Conservation (phyloP, 2,888 invertebrate species). For the Eugnorisma glareosa region DNA sequence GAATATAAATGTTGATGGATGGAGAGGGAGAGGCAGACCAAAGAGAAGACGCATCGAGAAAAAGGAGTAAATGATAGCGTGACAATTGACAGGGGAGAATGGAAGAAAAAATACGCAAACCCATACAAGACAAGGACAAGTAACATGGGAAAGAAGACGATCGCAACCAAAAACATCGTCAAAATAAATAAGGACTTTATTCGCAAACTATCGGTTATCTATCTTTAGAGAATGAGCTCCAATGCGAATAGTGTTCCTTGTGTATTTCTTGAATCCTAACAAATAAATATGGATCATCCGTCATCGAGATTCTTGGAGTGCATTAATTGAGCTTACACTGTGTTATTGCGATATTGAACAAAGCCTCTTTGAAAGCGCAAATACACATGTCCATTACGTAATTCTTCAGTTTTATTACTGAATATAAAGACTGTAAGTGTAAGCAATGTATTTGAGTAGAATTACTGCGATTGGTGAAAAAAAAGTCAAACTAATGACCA, state of each 20-base stretch:
- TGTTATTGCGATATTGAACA: background rate
- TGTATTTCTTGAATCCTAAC: background rate
- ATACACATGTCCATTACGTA: constrained; percentile 1
- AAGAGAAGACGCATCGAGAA: no score
- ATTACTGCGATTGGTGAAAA: background rate
- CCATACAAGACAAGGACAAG: background rate
- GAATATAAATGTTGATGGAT: background rate
- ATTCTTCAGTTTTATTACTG: background rate
- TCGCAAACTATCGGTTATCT: background rate
- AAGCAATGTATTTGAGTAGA: background rate
- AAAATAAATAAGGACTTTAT: background rate
- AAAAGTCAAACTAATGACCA: background rate
- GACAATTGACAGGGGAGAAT: background rate
- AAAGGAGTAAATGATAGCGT: background rate
- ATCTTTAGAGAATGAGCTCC: constrained; percentile 1
- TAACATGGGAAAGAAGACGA: background rate
- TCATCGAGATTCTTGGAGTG: background rate
- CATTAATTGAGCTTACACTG: background rate
- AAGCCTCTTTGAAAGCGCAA: background rate
- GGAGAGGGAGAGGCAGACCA: background rate
- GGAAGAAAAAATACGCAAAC: background rate
- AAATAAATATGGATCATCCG: constrained; percentile 7
- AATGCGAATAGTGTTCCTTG: background rate
- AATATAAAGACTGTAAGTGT: background rate
- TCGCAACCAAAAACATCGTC: background rate